Evolutionary conservation across 2,888 invertebrate genomes (phyloP), one percentile per base, ranked within the genome.

Genomic region (Watsonalla binaria): DNA sequence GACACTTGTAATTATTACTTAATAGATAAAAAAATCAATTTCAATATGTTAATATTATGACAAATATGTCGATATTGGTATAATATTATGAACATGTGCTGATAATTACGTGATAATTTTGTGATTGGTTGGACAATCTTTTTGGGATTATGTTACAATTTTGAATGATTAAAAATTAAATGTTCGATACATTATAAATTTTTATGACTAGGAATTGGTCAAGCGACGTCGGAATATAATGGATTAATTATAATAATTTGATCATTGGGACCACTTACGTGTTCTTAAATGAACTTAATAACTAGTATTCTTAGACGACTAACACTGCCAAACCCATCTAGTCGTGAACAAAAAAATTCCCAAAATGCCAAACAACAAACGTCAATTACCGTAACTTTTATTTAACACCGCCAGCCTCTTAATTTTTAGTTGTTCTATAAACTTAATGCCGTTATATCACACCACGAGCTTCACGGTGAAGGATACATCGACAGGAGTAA

Each of bases 51-150:
- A 15, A 13, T 39, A 37, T 4, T 7, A 39, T 9, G 13, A 39
- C 13, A 9, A 14, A 35, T 39, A 6, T 39, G 37, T 14, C 24
- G 51, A 42, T 51, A 46, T 34, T 24, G 39, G 13, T 50, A 8
- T 39, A n/a, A 45, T 42, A 9, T 45, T 51, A 39, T 8, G 7
- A 34, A 45, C 24, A 51, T 45, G 45, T 51, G 35, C 34, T 13
- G 34, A 51, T 35, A 34, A 46, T 46, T 46, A 45, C 33, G 51
- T 34, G 33, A 34, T 52, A 49, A n/a, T 45, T 9, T 15, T 49
- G 37, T 37, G 11, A 51, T 45, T 51, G 34, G 35, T n/a, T 53
- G n/a, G n/a, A 45, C 39, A 52, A 37, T 48, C 15, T 51, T n/a
- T 35, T 24, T 53, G 14, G n/a, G 45, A 37, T 46, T 39, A 47